These are phyloP conservation scores for Sterrhoptilus dennistouni DNA, from an alignment of 2,113 vertebrate genomes.

Conservation along the genomic window DNA sequence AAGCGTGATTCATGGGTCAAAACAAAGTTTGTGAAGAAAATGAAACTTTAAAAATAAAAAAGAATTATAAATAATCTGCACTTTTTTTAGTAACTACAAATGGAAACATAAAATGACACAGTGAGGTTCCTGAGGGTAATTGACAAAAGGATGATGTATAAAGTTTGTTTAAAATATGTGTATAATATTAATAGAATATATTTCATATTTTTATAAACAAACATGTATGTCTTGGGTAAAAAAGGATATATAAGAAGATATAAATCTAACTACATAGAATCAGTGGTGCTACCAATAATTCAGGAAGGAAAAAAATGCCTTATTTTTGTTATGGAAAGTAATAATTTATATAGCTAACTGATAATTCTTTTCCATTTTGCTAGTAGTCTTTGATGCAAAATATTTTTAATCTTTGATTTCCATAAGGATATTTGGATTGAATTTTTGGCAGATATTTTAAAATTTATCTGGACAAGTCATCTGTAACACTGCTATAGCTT, in stretches of 20 bases:
- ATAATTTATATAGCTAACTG: neutral
- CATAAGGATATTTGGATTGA: neutral
- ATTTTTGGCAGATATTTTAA: neutral
- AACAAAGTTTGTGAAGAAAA: neutral
- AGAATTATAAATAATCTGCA: neutral
- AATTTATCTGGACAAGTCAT: neutral
- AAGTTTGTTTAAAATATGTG: neutral
- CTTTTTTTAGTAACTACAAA: neutral
- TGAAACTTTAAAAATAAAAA: neutral
- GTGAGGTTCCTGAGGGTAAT: neutral
- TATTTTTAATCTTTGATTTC: neutral
- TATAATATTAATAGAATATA: neutral
- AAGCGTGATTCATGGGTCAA: rapidly evolving
- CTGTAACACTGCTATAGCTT: neutral
- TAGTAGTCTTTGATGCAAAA: neutral
- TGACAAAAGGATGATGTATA: neutral
- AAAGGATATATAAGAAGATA: neutral
- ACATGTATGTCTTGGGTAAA: neutral
- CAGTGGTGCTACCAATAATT: neutral
- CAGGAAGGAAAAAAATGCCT: neutral
- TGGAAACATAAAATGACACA: neutral
- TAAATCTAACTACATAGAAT: neutral
- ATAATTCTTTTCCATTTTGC: neutral
- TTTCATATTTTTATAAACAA: neutral
- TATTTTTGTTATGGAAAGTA: neutral